These are phyloP conservation scores for Eonycteris spelaea DNA, from an alignment of 2,113 vertebrate genomes.

Conservation along the genomic window DNA sequence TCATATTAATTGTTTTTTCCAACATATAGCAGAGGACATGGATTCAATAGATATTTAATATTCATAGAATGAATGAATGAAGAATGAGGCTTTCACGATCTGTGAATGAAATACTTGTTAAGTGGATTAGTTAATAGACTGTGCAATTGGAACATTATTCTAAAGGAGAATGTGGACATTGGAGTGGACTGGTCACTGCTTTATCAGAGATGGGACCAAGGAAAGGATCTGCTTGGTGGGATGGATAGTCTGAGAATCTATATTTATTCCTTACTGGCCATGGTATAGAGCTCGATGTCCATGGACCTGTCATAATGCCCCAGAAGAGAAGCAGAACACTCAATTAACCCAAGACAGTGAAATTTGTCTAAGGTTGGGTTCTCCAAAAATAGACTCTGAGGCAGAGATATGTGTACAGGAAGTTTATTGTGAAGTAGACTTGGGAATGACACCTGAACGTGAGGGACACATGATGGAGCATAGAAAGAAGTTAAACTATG, in stretches of 20 bases:
- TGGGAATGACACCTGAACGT: not conserved
- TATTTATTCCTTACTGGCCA: not conserved
- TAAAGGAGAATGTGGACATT: not conserved
- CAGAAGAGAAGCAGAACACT: not conserved
- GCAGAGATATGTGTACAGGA: not conserved
- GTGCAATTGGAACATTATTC: not conserved
- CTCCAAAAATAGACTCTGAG: not conserved
- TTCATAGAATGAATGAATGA: not conserved
- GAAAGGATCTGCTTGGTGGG: not conserved
- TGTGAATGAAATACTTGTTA: not conserved
- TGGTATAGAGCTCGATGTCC: not conserved
- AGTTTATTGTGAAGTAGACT: not conserved
- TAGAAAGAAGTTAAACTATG: not conserved
- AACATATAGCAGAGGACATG: not conserved
- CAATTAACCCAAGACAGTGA: not conserved
- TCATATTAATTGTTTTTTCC: not conserved
- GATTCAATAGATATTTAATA: not conserved
- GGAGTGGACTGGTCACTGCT: not conserved
- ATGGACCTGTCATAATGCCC: not conserved
- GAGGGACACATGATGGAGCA: not conserved
- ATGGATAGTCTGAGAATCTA: not conserved
- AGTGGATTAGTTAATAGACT: not conserved
- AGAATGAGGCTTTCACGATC: not conserved
- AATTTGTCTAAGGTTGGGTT: not conserved
- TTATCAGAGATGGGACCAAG: not conserved